A percentile compares a stretch with the other conserved stretches of the same genome.
Conservation (phyloP, 1,140 invertebrate genomes). For the Pachyrhynchus sulphureomaculatus region DNA sequence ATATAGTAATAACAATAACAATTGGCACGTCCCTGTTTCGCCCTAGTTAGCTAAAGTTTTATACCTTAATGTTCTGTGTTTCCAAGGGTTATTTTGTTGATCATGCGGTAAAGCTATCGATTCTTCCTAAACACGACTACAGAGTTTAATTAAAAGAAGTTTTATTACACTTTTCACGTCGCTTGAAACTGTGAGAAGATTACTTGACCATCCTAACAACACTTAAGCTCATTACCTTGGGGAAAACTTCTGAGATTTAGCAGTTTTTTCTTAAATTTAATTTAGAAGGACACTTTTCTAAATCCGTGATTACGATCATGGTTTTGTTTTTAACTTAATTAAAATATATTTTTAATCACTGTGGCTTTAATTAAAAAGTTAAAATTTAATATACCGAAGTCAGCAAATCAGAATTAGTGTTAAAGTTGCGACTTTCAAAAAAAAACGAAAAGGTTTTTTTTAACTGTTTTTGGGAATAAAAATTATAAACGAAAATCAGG, state of each 20-base stretch:
- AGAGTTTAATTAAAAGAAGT: conserved; percentile 34
- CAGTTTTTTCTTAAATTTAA: conserved; percentile 22
- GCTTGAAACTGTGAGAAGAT: conserved; percentile 27
- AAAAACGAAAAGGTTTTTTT: no score
- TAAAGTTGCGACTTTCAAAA: no score
- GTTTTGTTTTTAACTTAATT: conserved; percentile 19
- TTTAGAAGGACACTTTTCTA: conserved; percentile 17
- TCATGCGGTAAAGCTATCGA: conserved; percentile 31
- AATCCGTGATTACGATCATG: conserved; percentile 7
- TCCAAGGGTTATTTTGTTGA: conserved; percentile 30
- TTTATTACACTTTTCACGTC: conserved; percentile 35
- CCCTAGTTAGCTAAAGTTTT: conserved; percentile 22
- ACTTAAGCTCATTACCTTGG: conserved; percentile 34
- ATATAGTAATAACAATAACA: conserved; percentile 16
- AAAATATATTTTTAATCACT: conserved; percentile 3
- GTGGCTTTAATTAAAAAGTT: not conserved
- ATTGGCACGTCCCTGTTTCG: conserved; percentile 13
- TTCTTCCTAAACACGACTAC: conserved; percentile 28
- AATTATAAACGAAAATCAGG: no score
- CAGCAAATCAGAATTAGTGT: no score
- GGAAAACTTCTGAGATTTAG: conserved; percentile 28
- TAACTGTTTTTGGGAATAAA: no score
- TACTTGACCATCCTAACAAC: conserved; percentile 35
- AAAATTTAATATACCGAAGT: no score
- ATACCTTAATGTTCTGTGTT: conserved; percentile 28